Base-by-base conservation (phyloP, 2,113 vertebrate species). In the Ascaphus truei region DNA sequence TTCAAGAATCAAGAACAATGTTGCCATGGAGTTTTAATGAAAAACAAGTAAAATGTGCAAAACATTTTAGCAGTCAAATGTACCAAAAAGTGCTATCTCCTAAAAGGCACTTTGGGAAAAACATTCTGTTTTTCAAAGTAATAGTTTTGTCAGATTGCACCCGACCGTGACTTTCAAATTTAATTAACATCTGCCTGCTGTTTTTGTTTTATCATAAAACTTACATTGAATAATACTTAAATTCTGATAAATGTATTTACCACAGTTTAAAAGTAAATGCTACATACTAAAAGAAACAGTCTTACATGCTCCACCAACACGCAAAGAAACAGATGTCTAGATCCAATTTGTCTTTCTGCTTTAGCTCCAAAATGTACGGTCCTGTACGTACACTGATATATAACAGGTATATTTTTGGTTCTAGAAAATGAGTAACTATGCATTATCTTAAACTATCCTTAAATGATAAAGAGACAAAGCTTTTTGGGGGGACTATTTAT, bases 1-100 rank as follows among this genome's bases (percentile, higher is more conserved):
- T 77, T 37, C 11, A 71, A 71, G 68, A 68, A 71, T 77, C 73
- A 73, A 72, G 65, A 51, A 39, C 64, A 58, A 69, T 45, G 78
- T 78, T 74, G 64, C 72, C 75, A 80, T 73, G 57, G 71, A 79
- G 65, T 80, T 82, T 74, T 68, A 77, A 80, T 80, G 53, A 79
- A 53, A 20, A 79, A 59, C 23, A 75, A 68, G 12, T 9, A 61
- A 71, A 79, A 59, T 47, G 75, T 71, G 12, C 11, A 61, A 71
- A 72, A 62, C 64, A 59, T 61, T 75, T 64, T 63, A 77, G 75
- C 39, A 76, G 62, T 22, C 72, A 67, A 1, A 1, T 68, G 31
- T 60, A 68, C 55, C n/a, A 45, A 45, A 43, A 22, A 47, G 43
- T 22, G 43, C 7, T 47, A 47, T 7, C 43, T 12, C 8, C 7